phyloP scores from a whole-genome alignment of 2,797 vertebrate genomes.

The Schizothorax lantsangensis region DNA sequence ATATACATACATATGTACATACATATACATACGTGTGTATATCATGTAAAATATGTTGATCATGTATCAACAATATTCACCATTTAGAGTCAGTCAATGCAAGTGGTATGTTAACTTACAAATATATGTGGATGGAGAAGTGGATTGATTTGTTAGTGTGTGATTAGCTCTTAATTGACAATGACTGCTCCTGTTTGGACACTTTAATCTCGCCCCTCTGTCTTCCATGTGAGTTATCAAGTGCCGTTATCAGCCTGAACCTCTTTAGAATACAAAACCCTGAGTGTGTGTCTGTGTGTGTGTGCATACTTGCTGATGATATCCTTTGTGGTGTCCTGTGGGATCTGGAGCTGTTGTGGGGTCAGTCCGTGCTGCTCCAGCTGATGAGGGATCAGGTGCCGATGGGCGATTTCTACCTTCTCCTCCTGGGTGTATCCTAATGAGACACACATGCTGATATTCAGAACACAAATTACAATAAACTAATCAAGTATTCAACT shows the following conservation, averaged over 20 bases:
- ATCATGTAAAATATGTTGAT: not conserved
- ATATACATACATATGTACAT: too few species aligned
- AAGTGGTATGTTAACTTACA: slow-evolving; percentile 33
- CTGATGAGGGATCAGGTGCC: slow-evolving; percentile 95
- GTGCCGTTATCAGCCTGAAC: not conserved
- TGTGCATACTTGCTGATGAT: slow-evolving; percentile 88
- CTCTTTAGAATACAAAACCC: not conserved
- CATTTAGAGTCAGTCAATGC: slow-evolving; percentile 11
- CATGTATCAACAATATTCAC: not conserved
- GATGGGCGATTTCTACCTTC: slow-evolving; percentile 96
- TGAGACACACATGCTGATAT: slow-evolving; percentile 42
- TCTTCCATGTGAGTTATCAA: slow-evolving; percentile 4
- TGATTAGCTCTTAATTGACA: slow-evolving; percentile 34
- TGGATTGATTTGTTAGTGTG: slow-evolving; percentile 34
- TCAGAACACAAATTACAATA: slow-evolving; percentile 39
- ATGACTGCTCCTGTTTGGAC: slow-evolving; percentile 35
- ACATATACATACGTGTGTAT: too few species aligned
- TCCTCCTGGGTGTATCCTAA: slow-evolving; percentile 97
- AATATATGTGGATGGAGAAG: slow-evolving; percentile 33
- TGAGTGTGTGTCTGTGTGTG: slow-evolving; percentile 5
- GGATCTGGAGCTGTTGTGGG: slow-evolving; percentile 92
- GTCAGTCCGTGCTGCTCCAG: slow-evolving; percentile 94
- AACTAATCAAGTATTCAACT: slow-evolving; percentile 18
- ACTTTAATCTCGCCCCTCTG: slow-evolving; percentile 26
- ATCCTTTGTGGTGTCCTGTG: slow-evolving; percentile 86